Base-by-base conservation (phyloP, 2,113 vertebrate genomes). In the Delphinus delphis region DNA sequence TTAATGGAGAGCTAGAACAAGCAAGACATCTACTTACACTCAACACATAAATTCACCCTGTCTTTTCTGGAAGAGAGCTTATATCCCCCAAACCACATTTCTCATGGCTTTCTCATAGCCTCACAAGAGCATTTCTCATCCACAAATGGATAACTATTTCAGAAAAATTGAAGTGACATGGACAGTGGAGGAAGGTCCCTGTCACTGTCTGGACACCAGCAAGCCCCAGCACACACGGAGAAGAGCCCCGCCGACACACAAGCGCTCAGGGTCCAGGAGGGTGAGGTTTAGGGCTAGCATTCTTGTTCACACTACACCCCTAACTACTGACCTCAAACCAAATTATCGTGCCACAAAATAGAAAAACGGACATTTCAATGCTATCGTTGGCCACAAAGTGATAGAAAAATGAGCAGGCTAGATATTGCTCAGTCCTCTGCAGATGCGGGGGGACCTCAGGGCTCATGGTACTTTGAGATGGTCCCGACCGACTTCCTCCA, bases 61-160 rank as follows among this genome's bases (percentile, higher is more conserved):
- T 83, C 74, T 96, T 97, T 87, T 80, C 62, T 77, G 58, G 33
- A 93, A 67, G 14, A 26, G n/a, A 76, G 36, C 15, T 44, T 91
- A 62, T 81, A 67, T 71, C 47, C 6, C 15, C 41, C 41, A 4
- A 83, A 74, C 65, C 55, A 50, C 14, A 36, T 93, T 94, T 79
- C 71, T 88, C 31, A 74, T 41, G 47, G 58, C 28, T 74, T 94
- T 90, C 76, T 71, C 50, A 65, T 50, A 86, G 44, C 31, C n/a
- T 76, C 81, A n/a, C 15, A 44, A 53, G 89, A 82, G 4, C 41
- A 68, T 14, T 83, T 79, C 31, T 86, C 10, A 84, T 62, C n/a
- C 83, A 73, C 58, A 86, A 62, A 14, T 38, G 21, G 62, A 74
- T 63, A 87, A 70, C 74, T 62, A 3, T 36, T 74, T 62, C 31